phyloP scores from a whole-genome alignment of 1,140 invertebrate genomes.

The Phenacoccus solenopsis region DNA sequence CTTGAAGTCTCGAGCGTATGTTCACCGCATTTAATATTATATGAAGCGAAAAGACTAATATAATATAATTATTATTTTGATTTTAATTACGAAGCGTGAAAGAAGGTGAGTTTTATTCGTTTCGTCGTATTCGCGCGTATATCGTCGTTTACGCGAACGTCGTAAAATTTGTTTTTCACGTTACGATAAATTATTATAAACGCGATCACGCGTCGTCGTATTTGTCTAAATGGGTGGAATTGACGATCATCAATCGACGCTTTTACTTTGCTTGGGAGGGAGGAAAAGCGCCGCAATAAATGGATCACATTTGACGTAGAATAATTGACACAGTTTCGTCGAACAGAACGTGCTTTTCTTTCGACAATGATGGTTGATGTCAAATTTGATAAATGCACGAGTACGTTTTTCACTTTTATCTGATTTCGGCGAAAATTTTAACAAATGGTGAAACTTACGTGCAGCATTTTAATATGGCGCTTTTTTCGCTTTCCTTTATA shows the following conservation, averaged over 20 bases:
- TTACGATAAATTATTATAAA: no score
- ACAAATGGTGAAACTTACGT: not conserved
- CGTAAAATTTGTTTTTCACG: not conserved
- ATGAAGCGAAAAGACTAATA: not conserved
- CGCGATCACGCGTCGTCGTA: no score
- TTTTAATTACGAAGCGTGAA: no score
- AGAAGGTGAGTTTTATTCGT: no score
- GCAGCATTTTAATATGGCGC: not conserved
- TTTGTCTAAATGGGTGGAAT: no score
- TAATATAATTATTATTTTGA: not conserved
- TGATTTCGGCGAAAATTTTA: not conserved
- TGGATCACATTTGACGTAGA: conserved; percentile 1
- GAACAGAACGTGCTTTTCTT: not conserved
- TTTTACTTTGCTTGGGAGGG: not conserved
- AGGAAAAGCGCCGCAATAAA: not conserved
- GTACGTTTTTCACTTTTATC: not conserved
- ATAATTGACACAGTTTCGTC: not conserved
- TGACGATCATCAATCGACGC: not conserved
- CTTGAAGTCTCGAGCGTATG: not conserved
- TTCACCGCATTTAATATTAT: not conserved
- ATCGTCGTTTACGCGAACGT: not conserved
- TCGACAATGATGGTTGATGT: not conserved
- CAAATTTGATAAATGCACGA: not conserved
- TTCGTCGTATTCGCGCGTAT: not conserved
- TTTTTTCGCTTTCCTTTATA: not conserved